Evolutionary conservation across 2,888 invertebrate species (phyloP), one percentile per base, ranked within the genome.

Genomic region (Nebria brevicollis): DNA sequence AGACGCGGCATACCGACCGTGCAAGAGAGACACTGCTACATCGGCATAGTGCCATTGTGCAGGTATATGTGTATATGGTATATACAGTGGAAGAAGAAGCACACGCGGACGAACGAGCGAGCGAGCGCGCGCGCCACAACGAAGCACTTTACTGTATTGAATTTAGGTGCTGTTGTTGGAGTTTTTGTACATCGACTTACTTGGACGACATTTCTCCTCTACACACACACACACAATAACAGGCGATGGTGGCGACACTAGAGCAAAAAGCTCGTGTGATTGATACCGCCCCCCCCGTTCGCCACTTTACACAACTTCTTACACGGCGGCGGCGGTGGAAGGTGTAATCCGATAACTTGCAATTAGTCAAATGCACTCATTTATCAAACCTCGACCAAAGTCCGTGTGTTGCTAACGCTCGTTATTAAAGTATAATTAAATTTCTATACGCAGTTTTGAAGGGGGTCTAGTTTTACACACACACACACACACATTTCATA

Each of bases 101-200:
- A 20, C 20, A 20, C 20, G 20, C 20, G 20, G 20, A 20, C 20
- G 34, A 34, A 34, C 34, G 34, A 34, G 34, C 66, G 66, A 66
- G 66, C 66, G 66, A 66, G 7, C 66, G 13, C 66, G 66, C 66
- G 15, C 66, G 13, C 15, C 34, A 70, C 72, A 76, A 73, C 76
- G 81, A 77, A 87, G 87, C 89, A 89, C 89, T 89, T 88, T 89
- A 89, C 84, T 88, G 88, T 89, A 89, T 89, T 89, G 89, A 88
- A 89, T 89, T 88, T 87, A 86, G 78, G 70, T 64, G 82, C 84
- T 85, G 85, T 85, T 84, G 85, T 84, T 85, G 83, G 85, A 84
- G 86, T 88, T 88, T 88, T 88, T 88, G 88, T 77, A 68, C 72
- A 43, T 34, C 42, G 82, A 77, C 77, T 74, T 43, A 82, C 77